Conservation (phyloP, 2,888 invertebrate species). For the Agonopterix alstromeriana region DNA sequence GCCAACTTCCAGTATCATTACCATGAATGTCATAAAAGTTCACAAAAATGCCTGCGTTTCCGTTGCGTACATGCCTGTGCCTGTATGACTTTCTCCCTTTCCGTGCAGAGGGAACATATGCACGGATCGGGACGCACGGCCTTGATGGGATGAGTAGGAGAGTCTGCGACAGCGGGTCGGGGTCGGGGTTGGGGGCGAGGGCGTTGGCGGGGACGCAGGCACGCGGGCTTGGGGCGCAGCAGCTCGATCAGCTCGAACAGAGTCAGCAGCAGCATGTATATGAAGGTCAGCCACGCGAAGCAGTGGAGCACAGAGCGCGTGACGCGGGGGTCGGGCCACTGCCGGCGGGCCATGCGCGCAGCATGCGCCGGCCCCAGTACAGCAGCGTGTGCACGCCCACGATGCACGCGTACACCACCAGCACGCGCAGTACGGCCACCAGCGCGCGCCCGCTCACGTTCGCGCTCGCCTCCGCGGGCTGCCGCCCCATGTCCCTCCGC, state of each 20-base stretch:
- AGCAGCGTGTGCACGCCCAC: conserved; percentile 41
- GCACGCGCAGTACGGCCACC: conserved; percentile 31
- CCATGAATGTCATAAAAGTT: too few species aligned
- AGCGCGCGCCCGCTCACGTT: conserved; percentile 11
- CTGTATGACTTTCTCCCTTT: too few species aligned
- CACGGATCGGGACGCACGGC: too few species aligned
- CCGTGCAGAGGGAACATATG: conserved; percentile 1
- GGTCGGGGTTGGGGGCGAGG: neutral
- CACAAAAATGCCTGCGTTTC: too few species aligned
- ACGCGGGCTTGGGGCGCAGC: conserved; percentile 29
- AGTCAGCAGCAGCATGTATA: conserved; percentile 37
- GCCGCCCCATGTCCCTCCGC: neutral
- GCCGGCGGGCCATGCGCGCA: conserved; percentile 19
- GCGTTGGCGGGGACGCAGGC: conserved; percentile 3
- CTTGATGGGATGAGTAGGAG: too few species aligned
- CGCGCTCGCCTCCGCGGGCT: neutral
- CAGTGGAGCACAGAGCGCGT: conserved; percentile 24
- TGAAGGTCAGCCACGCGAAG: conserved; percentile 30
- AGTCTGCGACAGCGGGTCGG: neutral
- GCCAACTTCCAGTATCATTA: too few species aligned
- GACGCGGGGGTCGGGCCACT: conserved; percentile 24
- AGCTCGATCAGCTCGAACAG: conserved; percentile 42
- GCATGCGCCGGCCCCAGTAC: conserved; percentile 37
- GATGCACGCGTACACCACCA: conserved; percentile 39
- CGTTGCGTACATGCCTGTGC: too few species aligned